phyloP scores from a whole-genome alignment of 2,797 vertebrate genomes.

The Channa striata region DNA sequence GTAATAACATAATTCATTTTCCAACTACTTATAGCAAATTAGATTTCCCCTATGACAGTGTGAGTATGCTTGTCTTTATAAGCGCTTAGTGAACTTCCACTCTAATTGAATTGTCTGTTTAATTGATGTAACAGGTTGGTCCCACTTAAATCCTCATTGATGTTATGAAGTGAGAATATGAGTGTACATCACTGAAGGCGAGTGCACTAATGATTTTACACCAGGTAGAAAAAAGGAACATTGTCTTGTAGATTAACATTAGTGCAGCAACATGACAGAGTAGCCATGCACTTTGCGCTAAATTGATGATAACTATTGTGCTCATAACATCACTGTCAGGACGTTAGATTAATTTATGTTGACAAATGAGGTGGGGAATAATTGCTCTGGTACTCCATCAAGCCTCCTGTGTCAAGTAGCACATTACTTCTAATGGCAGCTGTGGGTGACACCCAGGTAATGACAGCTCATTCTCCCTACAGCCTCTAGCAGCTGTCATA shows the following conservation, averaged over 20 bases:
- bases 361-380: slow-evolving; percentile 33
- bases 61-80: too few relatives aligned
- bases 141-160: not conserved
- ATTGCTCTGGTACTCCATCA: not conserved
- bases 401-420: slow-evolving; percentile 15
- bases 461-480: not conserved
- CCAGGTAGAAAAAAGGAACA: not conserved
- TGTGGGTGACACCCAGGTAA: slow-evolving; percentile 12
- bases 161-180: not conserved
- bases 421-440: slow-evolving; percentile 30
- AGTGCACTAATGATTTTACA: not conserved
- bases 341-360: slow-evolving; percentile 12
- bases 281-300: not conserved
- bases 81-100: not conserved
- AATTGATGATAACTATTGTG: not conserved
- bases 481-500: slow-evolving; percentile 1
- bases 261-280: not conserved
- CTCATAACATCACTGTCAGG: not conserved
- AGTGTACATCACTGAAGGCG: not conserved
- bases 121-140: not conserved
- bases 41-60: too few relatives aligned
- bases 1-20: too few relatives aligned
- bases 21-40: too few relatives aligned
- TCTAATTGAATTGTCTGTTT: not conserved
- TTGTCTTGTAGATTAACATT: not conserved